Evolutionary conservation across 2,797 vertebrate species (phyloP).

Genomic region (Chaetophractus vellerosus): DNA sequence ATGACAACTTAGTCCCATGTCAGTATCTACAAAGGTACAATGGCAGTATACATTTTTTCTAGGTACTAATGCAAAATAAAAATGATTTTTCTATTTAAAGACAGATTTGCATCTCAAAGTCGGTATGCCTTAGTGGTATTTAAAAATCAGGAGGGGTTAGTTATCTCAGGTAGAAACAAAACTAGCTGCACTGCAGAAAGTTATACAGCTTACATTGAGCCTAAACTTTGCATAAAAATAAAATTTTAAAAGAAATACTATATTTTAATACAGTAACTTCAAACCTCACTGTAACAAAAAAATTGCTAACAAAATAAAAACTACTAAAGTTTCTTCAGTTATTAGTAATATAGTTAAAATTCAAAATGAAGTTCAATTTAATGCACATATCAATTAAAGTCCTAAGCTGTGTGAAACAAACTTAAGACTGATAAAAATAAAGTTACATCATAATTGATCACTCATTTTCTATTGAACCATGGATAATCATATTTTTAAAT

Average conservation of each 20-base stretch:
- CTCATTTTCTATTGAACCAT: not conserved
- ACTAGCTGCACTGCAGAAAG: not conserved
- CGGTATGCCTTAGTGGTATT: not conserved
- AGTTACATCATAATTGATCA: not conserved
- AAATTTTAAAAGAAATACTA: not conserved
- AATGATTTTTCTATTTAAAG: conserved; percentile 38
- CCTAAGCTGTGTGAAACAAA: not conserved
- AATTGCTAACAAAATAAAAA: conserved; percentile 33
- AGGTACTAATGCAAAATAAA: not conserved
- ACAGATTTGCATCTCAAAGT: conserved; percentile 47
- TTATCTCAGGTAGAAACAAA: conserved; percentile 24
- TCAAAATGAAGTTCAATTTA: conserved; percentile 31
- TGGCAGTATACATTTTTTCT: not conserved
- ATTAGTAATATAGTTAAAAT: not conserved
- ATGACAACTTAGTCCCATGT: not conserved
- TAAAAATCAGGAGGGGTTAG: conserved; percentile 4
- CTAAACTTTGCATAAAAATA: not conserved
- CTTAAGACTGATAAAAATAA: not conserved
- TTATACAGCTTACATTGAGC: not conserved
- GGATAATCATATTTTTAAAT: conserved; percentile 7
- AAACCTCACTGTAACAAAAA: conserved; percentile 32
- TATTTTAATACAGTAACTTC: not conserved
- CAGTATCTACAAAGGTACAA: not conserved
- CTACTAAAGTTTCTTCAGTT: not conserved
- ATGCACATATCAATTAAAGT: not conserved